Base-by-base conservation (phyloP, 2,797 vertebrate genomes). In the Myoxocephalus aenaeus region DNA sequence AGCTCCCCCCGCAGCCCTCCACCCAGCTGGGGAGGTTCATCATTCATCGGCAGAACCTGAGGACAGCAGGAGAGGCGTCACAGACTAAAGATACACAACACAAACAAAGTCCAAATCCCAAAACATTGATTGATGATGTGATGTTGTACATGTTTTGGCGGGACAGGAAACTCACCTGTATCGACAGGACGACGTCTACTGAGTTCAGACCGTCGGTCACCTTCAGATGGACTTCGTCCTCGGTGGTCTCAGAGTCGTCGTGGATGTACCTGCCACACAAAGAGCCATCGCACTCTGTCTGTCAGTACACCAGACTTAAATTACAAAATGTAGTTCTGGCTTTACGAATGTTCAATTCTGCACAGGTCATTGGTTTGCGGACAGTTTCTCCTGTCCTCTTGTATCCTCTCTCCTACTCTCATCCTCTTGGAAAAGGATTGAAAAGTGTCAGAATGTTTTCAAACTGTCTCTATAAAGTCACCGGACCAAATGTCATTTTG, bases 161-260 rank as follows among this genome's bases (percentile, higher is more conserved):
- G 17, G 12, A 25, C 46, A 32, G 38, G n/a, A 36, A 20, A 29
- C 89, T 93, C 92, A 97, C 97, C 95, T 97, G 96, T 68, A 97
- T 77, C 40, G 76, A 91, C 83, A 98, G 93, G 25, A 89, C 73
- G 56, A 96, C 94, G 50, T 96, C 92, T 67, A 92, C 95, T 22
- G 92, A 92, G 94, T 97, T 97, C 88, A 95, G 90, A 82, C 96
- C 96, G 89, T 97, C 97, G 42, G 96, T 96, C 89, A 96, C 95
- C 70, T 83, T 95, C 91, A 98, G 95, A 68, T 90, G 85, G 38
- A 96, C 76, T 59, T 89, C 89, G 70, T 97, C 96, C 90, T 95
- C 93, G 2, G 93, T 89, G 62, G 96, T 97, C 92, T 98, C 97
- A 3, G 97, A 97, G 93, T 97, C 96, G 54, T 98, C 97, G 42